Percentiles rank a stretch among this genome's conserved stretches.
phyloP scores from a whole-genome alignment of 2,113 vertebrate genomes.

The Marcusenius ussheri region DNA sequence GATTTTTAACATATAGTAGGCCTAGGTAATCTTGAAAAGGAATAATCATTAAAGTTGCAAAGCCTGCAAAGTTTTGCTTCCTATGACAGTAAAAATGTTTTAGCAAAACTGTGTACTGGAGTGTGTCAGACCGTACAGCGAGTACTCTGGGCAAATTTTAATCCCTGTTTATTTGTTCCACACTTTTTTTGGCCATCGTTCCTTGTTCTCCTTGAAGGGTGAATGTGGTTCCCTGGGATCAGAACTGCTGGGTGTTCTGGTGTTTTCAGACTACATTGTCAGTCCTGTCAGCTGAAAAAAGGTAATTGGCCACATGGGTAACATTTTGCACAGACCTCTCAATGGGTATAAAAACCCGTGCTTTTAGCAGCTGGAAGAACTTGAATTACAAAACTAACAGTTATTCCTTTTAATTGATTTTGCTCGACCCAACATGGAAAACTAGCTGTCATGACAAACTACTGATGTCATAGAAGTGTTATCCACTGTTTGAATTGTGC shows the following conservation, averaged over 20 bases:
- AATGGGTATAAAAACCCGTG: neutral
- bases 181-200: neutral
- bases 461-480: neutral
- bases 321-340: neutral
- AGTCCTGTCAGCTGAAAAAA: neutral
- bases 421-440: neutral
- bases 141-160: neutral
- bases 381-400: neutral
- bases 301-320: neutral
- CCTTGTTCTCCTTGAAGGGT: neutral
- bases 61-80: neutral
- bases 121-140: neutral
- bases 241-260: neutral
- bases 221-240: neutral
- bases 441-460: neutral
- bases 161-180: neutral
- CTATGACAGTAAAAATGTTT: neutral
- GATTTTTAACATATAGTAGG: neutral
- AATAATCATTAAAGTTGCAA: neutral
- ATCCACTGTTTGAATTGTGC: neutral
- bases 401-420: neutral
- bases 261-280: neutral
- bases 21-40: neutral
- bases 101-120: neutral
- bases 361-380: neutral